phyloP scores from a whole-genome alignment of 2,888 invertebrate species.

The Ptychoptera contaminata region DNA sequence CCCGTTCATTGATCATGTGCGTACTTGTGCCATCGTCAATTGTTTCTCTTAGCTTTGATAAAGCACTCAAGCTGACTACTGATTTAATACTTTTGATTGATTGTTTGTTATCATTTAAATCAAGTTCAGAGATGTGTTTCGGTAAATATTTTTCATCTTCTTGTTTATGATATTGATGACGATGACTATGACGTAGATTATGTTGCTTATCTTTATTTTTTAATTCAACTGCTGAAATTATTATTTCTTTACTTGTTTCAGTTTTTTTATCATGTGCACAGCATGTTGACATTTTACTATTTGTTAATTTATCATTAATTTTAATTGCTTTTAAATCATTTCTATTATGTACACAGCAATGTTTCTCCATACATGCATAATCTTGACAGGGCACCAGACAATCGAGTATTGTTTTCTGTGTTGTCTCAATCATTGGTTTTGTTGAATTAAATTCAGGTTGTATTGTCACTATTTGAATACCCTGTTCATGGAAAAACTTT shows the following conservation, averaged over 20 bases:
- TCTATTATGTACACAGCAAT: slow-evolving; percentile 23
- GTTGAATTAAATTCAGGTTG: slow-evolving; percentile 61
- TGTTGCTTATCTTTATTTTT: not conserved
- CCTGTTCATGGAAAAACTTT: slow-evolving; percentile 61
- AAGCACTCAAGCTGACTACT: too few species aligned
- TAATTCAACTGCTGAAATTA: not conserved
- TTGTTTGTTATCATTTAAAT: too few species aligned
- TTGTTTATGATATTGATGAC: too few species aligned
- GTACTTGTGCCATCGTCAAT: too few species aligned
- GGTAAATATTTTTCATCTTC: too few species aligned
- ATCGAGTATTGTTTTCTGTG: slow-evolving; percentile 9
- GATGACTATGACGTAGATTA: too few species aligned
- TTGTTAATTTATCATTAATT: not conserved
- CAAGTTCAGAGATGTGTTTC: too few species aligned
- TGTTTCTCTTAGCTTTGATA: too few species aligned
- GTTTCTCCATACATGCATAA: slow-evolving; percentile 26
- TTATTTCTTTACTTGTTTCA: not conserved
- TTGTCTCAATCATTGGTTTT: slow-evolving; percentile 10
- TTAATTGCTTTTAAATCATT: not conserved
- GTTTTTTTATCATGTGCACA: not conserved
- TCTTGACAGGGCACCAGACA: slow-evolving; percentile 32
- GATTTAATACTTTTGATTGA: too few species aligned
- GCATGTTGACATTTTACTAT: too few species aligned
- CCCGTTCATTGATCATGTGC: too few species aligned
- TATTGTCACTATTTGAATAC: slow-evolving; percentile 69